Percentiles rank a stretch among this genome's conserved stretches.
Evolutionary conservation across 2,113 vertebrate species (phyloP).

Genomic region (Pteruthius melanotis): DNA sequence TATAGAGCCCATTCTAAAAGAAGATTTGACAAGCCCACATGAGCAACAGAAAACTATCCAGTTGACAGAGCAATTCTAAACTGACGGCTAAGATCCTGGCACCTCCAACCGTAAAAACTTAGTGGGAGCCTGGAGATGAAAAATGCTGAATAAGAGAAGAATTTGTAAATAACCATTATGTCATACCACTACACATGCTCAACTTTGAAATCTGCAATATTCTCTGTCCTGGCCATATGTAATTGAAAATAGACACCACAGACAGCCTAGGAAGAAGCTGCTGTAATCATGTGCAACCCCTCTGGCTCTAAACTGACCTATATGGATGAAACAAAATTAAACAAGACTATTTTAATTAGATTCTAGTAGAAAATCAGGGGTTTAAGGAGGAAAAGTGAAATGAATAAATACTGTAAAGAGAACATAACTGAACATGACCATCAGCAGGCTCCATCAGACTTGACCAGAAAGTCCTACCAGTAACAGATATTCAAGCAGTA

Average conservation of each 20-base stretch:
- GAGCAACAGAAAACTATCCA: neutral
- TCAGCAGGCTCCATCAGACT: neutral
- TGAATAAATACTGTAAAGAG: neutral
- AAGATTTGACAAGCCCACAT: neutral
- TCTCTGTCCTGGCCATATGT: neutral
- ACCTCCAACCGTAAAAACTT: neutral
- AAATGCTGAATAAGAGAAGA: slow-evolving; percentile 1
- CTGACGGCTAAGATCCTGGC: neutral
- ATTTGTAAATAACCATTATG: neutral
- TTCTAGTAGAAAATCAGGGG: neutral
- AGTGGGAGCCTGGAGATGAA: neutral
- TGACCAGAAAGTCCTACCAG: neutral
- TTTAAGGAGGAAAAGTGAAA: neutral
- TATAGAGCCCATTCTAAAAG: neutral
- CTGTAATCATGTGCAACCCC: neutral
- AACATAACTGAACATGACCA: neutral
- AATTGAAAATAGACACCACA: neutral
- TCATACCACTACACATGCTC: neutral
- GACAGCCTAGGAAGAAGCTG: neutral
- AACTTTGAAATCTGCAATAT: neutral
- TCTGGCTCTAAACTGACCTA: neutral
- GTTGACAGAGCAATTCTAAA: neutral
- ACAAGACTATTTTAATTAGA: neutral
- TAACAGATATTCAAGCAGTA: neutral
- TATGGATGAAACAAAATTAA: neutral